Percentiles rank a stretch among this genome's conserved stretches.
phyloP scores from a whole-genome alignment of 1,140 invertebrate genomes.

The Lethrus apterus region DNA sequence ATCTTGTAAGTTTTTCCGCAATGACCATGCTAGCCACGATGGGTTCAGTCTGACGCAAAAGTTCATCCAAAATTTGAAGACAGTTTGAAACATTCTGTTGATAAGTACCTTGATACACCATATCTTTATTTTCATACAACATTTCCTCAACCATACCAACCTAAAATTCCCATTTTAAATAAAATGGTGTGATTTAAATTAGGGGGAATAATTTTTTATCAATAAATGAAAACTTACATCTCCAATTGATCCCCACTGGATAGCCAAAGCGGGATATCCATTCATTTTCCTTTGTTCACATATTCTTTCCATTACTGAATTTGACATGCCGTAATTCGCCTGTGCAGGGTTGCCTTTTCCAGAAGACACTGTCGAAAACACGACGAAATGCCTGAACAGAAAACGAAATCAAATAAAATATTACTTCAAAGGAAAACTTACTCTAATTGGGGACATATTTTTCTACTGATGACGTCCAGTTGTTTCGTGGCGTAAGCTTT shows the following conservation, averaged over 20 bases:
- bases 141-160: constrained; percentile 66
- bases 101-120: constrained; percentile 66
- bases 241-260: constrained; percentile 66
- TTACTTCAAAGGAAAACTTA: neutral
- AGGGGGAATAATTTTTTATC: neutral
- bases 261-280: constrained; percentile 57
- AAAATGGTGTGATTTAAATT: no score
- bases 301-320: constrained; percentile 66
- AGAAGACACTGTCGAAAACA: constrained; percentile 84
- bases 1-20: constrained; percentile 51
- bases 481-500: constrained; percentile 48
- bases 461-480: constrained; percentile 52
- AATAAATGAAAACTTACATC: constrained; percentile 49
- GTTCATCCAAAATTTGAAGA: constrained; percentile 56
- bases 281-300: constrained; percentile 52
- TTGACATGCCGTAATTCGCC: constrained; percentile 77
- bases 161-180: no score
- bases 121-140: constrained; percentile 69
- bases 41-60: constrained; percentile 54
- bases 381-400: constrained; percentile 48
- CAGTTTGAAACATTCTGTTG: constrained; percentile 76
- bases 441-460: constrained; percentile 48
- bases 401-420: constrained; percentile 27
- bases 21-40: constrained; percentile 71
- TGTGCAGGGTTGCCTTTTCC: constrained; percentile 84